Evolutionary conservation across 1,140 invertebrate species (phyloP).

Genomic region (Formica exsecta): DNA sequence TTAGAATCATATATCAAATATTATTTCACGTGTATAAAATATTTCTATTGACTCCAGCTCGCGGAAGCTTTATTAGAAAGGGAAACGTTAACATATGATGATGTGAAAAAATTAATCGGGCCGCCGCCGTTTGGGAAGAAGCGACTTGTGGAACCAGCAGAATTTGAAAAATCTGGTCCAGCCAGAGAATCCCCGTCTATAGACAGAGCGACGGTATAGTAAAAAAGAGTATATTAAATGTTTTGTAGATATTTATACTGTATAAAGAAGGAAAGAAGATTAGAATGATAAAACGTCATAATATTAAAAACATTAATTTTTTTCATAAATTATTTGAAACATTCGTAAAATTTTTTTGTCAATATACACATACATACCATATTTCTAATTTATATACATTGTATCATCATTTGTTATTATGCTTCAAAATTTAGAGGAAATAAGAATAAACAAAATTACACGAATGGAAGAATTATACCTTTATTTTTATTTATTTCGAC

Average conservation of each 20-base stretch:
- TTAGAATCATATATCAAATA: slow-evolving; percentile 1
- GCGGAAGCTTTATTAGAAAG: slow-evolving; percentile 94
- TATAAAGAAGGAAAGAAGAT: slow-evolving; percentile 7
- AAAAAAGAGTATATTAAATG: neutral
- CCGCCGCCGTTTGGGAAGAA: slow-evolving; percentile 93
- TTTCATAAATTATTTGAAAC: slow-evolving; percentile 18
- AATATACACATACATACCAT: neutral
- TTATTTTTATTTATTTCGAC: slow-evolving; percentile 31
- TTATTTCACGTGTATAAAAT: slow-evolving; percentile 3
- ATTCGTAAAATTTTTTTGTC: slow-evolving; percentile 14
- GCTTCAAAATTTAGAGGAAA: neutral
- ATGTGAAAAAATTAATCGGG: slow-evolving; percentile 95
- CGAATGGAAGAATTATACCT: slow-evolving; percentile 13
- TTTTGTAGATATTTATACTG: slow-evolving; percentile 51
- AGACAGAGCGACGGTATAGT: neutral
- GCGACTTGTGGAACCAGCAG: slow-evolving; percentile 92
- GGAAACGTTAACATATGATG: slow-evolving; percentile 97
- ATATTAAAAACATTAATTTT: slow-evolving; percentile 2
- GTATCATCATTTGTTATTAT: neutral
- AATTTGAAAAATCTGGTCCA: slow-evolving; percentile 90
- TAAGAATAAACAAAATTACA: slow-evolving; percentile 7
- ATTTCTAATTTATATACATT: neutral
- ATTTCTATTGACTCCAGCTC: slow-evolving; percentile 88
- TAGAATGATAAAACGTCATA: neutral
- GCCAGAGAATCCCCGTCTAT: slow-evolving; percentile 38